Evolutionary conservation across 2,113 vertebrate species (phyloP).

Genomic region (Zootoca vivipara): DNA sequence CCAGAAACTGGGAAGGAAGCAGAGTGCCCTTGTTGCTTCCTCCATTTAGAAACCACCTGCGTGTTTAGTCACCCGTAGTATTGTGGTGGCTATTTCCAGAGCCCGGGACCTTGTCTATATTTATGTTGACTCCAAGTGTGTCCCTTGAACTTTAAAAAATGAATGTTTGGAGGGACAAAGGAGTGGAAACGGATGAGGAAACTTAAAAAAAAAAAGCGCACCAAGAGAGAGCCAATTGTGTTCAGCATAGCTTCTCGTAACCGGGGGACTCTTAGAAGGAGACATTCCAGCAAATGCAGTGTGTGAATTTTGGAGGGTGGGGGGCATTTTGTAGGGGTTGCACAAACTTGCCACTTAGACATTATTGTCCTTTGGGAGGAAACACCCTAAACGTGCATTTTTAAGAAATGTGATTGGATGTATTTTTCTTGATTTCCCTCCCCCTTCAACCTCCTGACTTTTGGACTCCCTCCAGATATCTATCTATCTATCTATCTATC

Average conservation of each 20-base stretch:
- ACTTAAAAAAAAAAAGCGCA: background rate
- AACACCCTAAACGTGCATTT: background rate
- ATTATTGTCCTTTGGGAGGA: background rate
- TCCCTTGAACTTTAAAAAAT: conserved; percentile 35
- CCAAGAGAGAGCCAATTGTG: conserved; percentile 3
- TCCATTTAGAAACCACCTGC: conserved; percentile 46
- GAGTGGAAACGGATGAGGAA: conserved; percentile 23
- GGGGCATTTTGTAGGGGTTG: background rate
- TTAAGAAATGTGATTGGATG: background rate
- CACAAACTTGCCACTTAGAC: background rate
- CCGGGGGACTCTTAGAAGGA: background rate
- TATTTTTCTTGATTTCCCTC: background rate
- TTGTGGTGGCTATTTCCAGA: conserved; percentile 39
- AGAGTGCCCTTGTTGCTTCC: background rate
- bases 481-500: too few relatives aligned
- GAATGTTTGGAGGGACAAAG: conserved; percentile 35
- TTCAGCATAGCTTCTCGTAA: conserved; percentile 21
- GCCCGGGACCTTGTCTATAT: conserved; percentile 30
- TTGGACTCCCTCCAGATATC: background rate
- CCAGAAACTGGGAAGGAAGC: conserved; percentile 4
- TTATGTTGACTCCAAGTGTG: conserved; percentile 4
- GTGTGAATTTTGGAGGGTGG: background rate
- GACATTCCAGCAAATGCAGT: conserved; percentile 11
- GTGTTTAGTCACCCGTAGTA: conserved; percentile 26
- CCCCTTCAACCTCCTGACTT: background rate